These are phyloP conservation scores for crab-eating macaque (Macaca fascicularis) DNA, from an alignment of 2,113 vertebrate species.

Conservation along the genomic window DNA sequence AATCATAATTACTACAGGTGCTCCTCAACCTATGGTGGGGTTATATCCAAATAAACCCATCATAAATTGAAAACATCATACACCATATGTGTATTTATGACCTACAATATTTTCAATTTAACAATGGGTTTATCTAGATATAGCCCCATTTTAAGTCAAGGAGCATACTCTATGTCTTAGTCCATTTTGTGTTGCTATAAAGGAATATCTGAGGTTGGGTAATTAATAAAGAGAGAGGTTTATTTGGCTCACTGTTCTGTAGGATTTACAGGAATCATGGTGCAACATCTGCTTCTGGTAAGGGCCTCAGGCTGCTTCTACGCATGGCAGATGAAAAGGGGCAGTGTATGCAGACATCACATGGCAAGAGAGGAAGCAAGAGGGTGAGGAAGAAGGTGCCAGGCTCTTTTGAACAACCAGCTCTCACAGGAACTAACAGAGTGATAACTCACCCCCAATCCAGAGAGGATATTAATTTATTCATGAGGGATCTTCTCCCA, in stretches of 20 bases:
- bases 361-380: not conserved
- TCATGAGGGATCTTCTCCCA: not conserved
- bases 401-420: not conserved
- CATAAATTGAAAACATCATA: not conserved
- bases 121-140: not conserved
- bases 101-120: not conserved
- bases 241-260: not conserved
- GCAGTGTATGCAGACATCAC: not conserved
- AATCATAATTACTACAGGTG: not conserved
- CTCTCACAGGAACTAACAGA: not conserved
- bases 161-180: not conserved
- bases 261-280: not conserved
- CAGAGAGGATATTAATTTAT: not conserved
- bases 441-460: not conserved
- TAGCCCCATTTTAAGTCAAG: not conserved
- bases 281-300: not conserved
- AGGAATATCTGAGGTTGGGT: not conserved
- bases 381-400: not conserved
- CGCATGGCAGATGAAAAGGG: not conserved
- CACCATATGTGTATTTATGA: not conserved
- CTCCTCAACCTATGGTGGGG: not conserved
- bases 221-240: not conserved
- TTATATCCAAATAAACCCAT: not conserved
- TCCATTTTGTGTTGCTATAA: not conserved
- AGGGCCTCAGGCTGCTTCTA: not conserved